Base-by-base conservation (phyloP, 2,113 vertebrate species). In the Desmodus rotundus region DNA sequence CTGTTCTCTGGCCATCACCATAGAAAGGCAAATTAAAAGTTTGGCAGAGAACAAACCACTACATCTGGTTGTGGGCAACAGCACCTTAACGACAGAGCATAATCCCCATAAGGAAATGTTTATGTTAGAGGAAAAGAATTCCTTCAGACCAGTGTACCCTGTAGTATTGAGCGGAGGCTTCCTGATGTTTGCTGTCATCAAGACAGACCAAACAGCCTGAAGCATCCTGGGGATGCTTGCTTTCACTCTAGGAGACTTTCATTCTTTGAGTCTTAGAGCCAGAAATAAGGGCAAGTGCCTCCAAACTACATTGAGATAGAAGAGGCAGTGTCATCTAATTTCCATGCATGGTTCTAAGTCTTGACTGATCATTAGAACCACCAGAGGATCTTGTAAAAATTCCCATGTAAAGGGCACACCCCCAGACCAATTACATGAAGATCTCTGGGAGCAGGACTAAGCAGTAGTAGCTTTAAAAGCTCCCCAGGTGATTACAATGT, bases 111-210 rank as follows among this genome's bases (percentile, higher is more conserved):
- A 87, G 95, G 97, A 97, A 93, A 95, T 80, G 83, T 92, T 96
- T 94, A 93, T 88, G 77, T 77, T 82, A 36, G 61, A 93, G 92
- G 84, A 78, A 94, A 87, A 89, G 95, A 96, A 88, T 87, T 45
- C 89, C 94, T 84, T 77, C 47, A 94, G 93, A 87, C 54, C 87
- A 15, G n/a, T 73, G 63, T 65, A 86, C 81, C 84, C 86, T 80
- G 82, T 80, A 38, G n/a, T 5, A 50, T 6, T 4, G 80, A 95
- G 73, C 0, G 1, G 47, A 65, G 96, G 95, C 93, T 90, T 94
- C 96, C 95, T 93, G 83, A 52, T 67, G 87, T 94, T 91, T 94
- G 93, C 92, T 96, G 87, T 95, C 95, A 90, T 89, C 95, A 43
- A 43, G 89, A 84, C 80, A 92, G 70, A 65, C 87, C 83, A 88